Base-by-base conservation (phyloP, 2,113 vertebrate genomes). In the Aptenodytes patagonicus region DNA sequence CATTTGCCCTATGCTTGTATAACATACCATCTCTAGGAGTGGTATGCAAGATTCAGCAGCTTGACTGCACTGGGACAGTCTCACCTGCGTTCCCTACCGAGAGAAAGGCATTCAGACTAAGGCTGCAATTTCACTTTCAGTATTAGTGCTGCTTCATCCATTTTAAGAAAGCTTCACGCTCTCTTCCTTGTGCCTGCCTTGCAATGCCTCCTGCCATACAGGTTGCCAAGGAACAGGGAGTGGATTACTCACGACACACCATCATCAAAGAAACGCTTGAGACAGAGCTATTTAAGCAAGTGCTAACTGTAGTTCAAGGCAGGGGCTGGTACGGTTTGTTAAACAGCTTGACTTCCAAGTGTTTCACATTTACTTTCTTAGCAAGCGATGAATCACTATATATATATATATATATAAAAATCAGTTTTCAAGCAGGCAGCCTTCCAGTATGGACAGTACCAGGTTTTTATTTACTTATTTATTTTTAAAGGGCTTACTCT, bases 141-240 rank as follows among this genome's bases (percentile, higher is more conserved):
- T 47, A 46, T 62, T 36, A 57, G 9, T 38, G 34, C 11, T 61
- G 70, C 40, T 75, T 52, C n/a, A 82, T 17, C 5, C 21, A 55
- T 40, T 40, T 73, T 17, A 85, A 55, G 61, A 49, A 51, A 79
- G 40, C 17, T n/a, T n/a, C 38, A 10, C 5, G 17, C 22, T 49
- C 54, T 72, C 38, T 15, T 36, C 51, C 26, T n/a, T 25, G 38
- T 42, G 40, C 9, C 61, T 60, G 64, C 16, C 71, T 89, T 3
- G 4, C n/a, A 47, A 2, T 0, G 2, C 34, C 40, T 66, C 52
- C 79, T 66, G 69, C 29, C 24, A 17, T 2, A 15, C 8, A 13
- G 13, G 32, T 19, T 70, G 62, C 40, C 42, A 52, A 31, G 40
- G 65, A 70, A 60, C 17, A 55, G 15, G n/a, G 25, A 84, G 42